Base-by-base conservation (phyloP, 2,797 vertebrate species). In the Cossypha niveicapilla region DNA sequence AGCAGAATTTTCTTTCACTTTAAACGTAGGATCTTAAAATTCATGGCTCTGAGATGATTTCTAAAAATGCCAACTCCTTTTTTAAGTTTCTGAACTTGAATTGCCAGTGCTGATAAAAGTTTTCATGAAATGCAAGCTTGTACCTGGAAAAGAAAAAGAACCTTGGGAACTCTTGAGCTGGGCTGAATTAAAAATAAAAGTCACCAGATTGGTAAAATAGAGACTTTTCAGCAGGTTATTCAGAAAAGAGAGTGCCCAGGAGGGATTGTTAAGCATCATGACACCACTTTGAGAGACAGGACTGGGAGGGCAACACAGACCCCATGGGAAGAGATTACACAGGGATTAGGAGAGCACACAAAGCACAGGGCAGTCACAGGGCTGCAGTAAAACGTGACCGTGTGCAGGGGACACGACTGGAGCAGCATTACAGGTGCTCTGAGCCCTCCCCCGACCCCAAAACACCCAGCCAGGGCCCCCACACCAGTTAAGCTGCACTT, bases 71-170 rank as follows among this genome's bases (percentile, higher is more conserved):
- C n/a, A 45, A 56, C 22, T 77, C 45, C 30, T 53, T 90, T 86
- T 92, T 73, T 63, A 86, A 83, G 48, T 62, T 67, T 61, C 72
- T 86, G 41, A 85, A 79, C 56, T 45, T 76, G 77, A 93, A 78
- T 11, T 79, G 68, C n/a, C 57, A 61, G 68, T 0, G 0, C 37
- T 44, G 65, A 57, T 32, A 32, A 21, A 57, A 30, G 47, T 53
- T 67, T 41, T 61, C 63, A 32, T 1, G 11, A 58, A 28, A 57
- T 7, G 18, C 4, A 0, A 62, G n/a, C 48, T 53, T 23, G 28
- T 23, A 56, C 30, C 57, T 73, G 58, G 35, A 68, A 77, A 66
- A 42, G 37, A 76, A 65, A 62, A 53, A 6, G 39, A 83, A 23
- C 25, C 32, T 61, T 5, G 2, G 73, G 45, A 82, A 22, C 41